Evolutionary conservation across 2,797 vertebrate species (phyloP).

Genomic region (Mormyrops attenuatus): DNA sequence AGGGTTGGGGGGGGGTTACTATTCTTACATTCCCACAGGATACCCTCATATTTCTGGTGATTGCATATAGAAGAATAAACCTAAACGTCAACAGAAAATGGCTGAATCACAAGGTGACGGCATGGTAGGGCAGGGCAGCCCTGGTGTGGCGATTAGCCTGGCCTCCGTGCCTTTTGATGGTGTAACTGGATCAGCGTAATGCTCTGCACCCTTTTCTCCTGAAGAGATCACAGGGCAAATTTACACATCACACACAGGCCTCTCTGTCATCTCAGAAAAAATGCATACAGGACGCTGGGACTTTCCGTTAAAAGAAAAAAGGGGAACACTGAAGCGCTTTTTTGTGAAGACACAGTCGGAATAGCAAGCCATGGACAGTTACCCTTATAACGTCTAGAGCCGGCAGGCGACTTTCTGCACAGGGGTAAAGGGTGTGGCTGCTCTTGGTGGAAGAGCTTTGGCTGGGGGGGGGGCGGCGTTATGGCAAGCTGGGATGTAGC

Average conservation of each 20-base stretch:
- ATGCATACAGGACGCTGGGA: not conserved
- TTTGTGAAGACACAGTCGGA: not conserved
- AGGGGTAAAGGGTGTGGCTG: not conserved
- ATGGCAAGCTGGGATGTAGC: not conserved
- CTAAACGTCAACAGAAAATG: not conserved
- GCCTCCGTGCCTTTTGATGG: not conserved
- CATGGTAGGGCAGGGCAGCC: not conserved
- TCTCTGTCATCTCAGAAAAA: conserved; percentile 2
- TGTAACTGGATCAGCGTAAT: conserved; percentile 10
- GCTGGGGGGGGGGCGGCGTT: not conserved
- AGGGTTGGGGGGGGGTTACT: not conserved
- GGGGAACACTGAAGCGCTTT: not conserved
- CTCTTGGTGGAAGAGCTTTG: not conserved
- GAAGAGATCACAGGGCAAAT: conserved; percentile 14
- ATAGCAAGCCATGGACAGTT: not conserved
- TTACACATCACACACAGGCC: conserved; percentile 14
- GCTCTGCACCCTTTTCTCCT: conserved; percentile 1
- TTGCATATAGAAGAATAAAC: not conserved
- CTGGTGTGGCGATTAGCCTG: conserved; percentile 1
- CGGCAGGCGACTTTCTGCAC: not conserved
- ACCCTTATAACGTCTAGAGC: not conserved
- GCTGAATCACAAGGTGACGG: not conserved
- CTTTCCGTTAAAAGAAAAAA: not conserved
- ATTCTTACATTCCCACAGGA: not conserved
- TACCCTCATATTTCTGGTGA: not conserved